Base-by-base conservation (phyloP, 2,797 vertebrate species). In the Melanotaenia pygmaea region DNA sequence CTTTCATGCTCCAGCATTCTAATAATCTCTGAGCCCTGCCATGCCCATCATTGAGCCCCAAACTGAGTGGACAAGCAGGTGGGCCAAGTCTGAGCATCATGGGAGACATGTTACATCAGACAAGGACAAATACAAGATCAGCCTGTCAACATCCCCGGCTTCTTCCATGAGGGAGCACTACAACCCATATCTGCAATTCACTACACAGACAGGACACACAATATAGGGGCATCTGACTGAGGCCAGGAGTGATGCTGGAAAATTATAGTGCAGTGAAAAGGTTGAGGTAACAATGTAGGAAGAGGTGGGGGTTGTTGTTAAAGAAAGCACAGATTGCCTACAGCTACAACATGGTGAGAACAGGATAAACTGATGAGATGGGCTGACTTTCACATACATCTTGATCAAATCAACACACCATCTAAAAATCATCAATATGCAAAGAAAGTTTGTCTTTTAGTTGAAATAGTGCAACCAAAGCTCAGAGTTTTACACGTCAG, bases 331-430 rank as follows among this genome's bases (percentile, higher is more conserved):
- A 83, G 83, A 86, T 84, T 82, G 85, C 89, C 74, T 61, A n/a
- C 54, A 85, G 81, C 80, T 82, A 57, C 75, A 72, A 45, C 73
- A 77, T 70, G 70, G 77, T 72, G 72, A 67, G 60, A 70, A 77
- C 68, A 86, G 67, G 77, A 89, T 84, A 83, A 88, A 89, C 79
- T 88, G 82, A 92, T 93, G 91, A 88, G 79, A 76, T 77, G 76
- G 20, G 64, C 76, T 78, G 66, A 28, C 76, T 84, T 84, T 89
- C 80, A 88, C 75, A 84, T 70, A 76, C 81, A 83, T 78, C 72
- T 88, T 67, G 64, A 64, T 70, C 65, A 79, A 79, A 70, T 65
- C 79, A 74, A 67, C 76, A 30, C 51, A 61, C 61, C 30, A 62
- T 77, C 73, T 77, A 45, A 70, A 73, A 83, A 70, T 70, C 59